Evolutionary conservation across 2,113 vertebrate species (phyloP).

Genomic region (Eulemur rufifrons): DNA sequence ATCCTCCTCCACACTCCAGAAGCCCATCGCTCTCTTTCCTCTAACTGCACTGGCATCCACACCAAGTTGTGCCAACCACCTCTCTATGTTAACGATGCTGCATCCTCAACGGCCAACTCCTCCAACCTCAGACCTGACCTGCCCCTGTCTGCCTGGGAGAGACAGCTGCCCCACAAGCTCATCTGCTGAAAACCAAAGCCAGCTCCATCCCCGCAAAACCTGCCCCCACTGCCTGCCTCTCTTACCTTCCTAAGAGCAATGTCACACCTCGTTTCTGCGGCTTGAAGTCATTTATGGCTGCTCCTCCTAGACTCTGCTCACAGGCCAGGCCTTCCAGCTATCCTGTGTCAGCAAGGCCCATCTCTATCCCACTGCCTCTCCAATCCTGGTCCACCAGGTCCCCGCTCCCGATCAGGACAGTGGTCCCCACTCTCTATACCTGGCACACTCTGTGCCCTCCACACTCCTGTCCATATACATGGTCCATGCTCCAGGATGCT

Average conservation of each 20-base stretch:
- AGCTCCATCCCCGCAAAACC: neutral
- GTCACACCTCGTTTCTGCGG: neutral
- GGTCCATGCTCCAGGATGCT: neutral
- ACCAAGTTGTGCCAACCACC: neutral
- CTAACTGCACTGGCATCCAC: neutral
- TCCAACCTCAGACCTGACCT: neutral
- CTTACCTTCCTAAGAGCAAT: neutral
- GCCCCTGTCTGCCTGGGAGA: neutral
- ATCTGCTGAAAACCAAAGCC: neutral
- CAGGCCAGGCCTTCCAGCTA: neutral
- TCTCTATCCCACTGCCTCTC: neutral
- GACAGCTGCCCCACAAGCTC: neutral
- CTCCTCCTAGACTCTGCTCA: neutral
- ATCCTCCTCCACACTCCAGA: neutral
- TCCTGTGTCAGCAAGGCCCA: neutral
- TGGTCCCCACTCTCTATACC: fast-evolving
- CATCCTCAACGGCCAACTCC: neutral
- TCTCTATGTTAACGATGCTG: neutral
- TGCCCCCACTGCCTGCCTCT: neutral
- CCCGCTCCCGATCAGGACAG: neutral
- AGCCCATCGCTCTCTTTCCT: neutral
- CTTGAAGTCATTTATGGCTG: neutral
- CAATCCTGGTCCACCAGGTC: neutral
- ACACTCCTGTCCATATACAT: neutral
- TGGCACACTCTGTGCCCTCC: neutral